Percentiles rank a stretch among this genome's conserved stretches.
Evolutionary conservation across 2,888 invertebrate species (phyloP).

Genomic region (Cephus sareptanus): DNA sequence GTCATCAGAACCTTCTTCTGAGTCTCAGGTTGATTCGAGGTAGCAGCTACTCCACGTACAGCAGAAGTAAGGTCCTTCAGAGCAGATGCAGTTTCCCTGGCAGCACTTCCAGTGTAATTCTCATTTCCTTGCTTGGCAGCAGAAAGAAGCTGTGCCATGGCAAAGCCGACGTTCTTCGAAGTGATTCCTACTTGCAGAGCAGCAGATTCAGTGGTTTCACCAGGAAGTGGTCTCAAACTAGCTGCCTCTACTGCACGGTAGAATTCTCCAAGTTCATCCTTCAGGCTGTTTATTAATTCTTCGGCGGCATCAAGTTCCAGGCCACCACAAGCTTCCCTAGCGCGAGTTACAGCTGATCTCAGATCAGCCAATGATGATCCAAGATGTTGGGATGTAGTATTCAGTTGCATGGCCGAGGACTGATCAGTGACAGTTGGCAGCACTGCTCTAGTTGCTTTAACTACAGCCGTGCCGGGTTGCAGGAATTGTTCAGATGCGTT

Average conservation of each 20-base stretch:
- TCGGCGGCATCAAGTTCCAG: slow-evolving; percentile 89
- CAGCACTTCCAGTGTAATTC: slow-evolving; percentile 83
- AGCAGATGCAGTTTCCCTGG: slow-evolving; percentile 82
- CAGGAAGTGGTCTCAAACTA: slow-evolving; percentile 84
- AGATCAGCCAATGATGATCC: slow-evolving; percentile 76
- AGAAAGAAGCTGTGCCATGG: slow-evolving; percentile 87
- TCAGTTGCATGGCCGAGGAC: slow-evolving; percentile 79
- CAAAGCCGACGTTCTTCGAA: slow-evolving; percentile 83
- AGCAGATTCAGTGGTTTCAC: slow-evolving; percentile 77
- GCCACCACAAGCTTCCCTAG: slow-evolving; percentile 84
- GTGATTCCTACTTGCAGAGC: slow-evolving; percentile 71
- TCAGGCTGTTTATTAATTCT: slow-evolving; percentile 82
- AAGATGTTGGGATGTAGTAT: slow-evolving; percentile 77
- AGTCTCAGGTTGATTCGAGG: slow-evolving; percentile 69
- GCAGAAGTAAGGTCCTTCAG: slow-evolving; percentile 80
- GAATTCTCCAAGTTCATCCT: slow-evolving; percentile 85
- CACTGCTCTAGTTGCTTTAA: slow-evolving; percentile 82
- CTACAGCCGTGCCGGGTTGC: slow-evolving; percentile 76
- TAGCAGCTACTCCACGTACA: slow-evolving; percentile 83
- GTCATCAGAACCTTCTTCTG: slow-evolving; percentile 73
- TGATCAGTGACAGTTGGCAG: slow-evolving; percentile 87
- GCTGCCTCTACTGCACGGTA: slow-evolving; percentile 79
- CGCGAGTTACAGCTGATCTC: slow-evolving; percentile 73
- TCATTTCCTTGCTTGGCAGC: slow-evolving; percentile 86
- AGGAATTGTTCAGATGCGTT: slow-evolving; percentile 87